These are phyloP conservation scores for Lepetodrilus schrolli DNA, from an alignment of 2,888 invertebrate genomes.

Conservation along the genomic window DNA sequence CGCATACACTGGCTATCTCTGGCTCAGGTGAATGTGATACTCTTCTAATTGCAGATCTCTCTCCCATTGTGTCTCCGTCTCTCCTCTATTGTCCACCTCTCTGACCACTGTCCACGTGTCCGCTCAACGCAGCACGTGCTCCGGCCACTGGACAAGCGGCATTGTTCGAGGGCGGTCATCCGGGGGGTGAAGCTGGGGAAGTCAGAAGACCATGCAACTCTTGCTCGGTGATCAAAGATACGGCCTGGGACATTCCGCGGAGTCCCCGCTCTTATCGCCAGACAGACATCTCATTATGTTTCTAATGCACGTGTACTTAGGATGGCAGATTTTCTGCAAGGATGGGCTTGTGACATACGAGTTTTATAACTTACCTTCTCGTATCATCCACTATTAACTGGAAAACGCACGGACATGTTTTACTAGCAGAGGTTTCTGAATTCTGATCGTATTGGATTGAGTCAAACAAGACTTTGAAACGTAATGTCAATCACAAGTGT, in stretches of 20 bases:
- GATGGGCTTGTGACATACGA: neutral
- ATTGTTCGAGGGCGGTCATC: conserved; percentile 21
- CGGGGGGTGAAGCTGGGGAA: neutral
- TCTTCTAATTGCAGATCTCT: conserved; percentile 9
- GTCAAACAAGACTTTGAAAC: no score
- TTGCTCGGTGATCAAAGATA: neutral
- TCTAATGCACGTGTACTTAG: neutral
- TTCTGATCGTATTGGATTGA: no score
- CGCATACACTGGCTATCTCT: neutral
- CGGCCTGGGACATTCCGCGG: neutral
- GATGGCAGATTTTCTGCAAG: conserved; percentile 23
- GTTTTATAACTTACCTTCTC: no score
- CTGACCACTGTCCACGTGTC: conserved; percentile 16
- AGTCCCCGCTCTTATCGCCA: no score
- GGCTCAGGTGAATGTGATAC: conserved; percentile 5
- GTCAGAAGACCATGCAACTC: conserved; percentile 12
- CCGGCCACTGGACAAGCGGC: neutral
- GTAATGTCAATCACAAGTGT: no score
- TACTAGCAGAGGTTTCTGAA: no score
- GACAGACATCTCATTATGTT: neutral
- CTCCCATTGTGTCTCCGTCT: neutral
- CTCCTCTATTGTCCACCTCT: neutral
- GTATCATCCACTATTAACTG: no score
- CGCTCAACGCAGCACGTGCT: conserved; percentile 5
- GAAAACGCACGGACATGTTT: no score